Conservation (phyloP, 2,888 invertebrate species). For the Chrysotoxum bicinctum region DNA sequence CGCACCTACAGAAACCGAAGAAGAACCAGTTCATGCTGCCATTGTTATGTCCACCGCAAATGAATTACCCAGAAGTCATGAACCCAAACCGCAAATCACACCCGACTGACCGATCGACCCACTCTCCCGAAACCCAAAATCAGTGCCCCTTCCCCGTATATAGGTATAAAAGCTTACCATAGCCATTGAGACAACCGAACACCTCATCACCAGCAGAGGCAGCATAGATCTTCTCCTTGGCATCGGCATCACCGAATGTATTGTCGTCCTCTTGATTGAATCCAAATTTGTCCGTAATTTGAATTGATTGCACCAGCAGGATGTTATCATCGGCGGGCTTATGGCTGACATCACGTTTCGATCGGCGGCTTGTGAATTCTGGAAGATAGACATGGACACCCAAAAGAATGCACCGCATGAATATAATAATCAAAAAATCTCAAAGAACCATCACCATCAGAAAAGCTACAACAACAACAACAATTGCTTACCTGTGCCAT, state of each 20-base stretch:
- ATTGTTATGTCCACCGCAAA: slow-evolving; percentile 43
- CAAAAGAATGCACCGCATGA: slow-evolving; percentile 43
- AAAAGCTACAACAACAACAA: background rate
- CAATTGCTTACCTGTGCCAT: slow-evolving; percentile 78
- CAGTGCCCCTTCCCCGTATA: background rate
- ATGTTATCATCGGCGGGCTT: slow-evolving; percentile 88
- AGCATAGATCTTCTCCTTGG: slow-evolving; percentile 88
- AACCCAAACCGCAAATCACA: slow-evolving; percentile 70
- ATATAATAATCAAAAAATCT: slow-evolving; percentile 49
- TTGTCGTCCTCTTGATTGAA: slow-evolving; percentile 87
- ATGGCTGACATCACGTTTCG: slow-evolving; percentile 80
- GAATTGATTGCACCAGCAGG: slow-evolving; percentile 94
- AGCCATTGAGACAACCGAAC: slow-evolving; percentile 81
- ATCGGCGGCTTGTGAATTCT: slow-evolving; percentile 73
- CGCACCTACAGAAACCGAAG: slow-evolving; percentile 14
- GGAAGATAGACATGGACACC: slow-evolving; percentile 37
- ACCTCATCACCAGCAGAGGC: slow-evolving; percentile 83
- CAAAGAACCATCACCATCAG: slow-evolving; percentile 37
- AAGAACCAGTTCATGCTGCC: slow-evolving; percentile 50
- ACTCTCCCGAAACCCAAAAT: slow-evolving; percentile 44
- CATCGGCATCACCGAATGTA: slow-evolving; percentile 79
- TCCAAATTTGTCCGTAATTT: slow-evolving; percentile 96
- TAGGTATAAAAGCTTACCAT: slow-evolving; percentile 78
- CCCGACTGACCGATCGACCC: slow-evolving; percentile 72
- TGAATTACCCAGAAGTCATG: slow-evolving; percentile 71